Conservation (phyloP, 2,888 invertebrate genomes). For the Amaurobius ferox region DNA sequence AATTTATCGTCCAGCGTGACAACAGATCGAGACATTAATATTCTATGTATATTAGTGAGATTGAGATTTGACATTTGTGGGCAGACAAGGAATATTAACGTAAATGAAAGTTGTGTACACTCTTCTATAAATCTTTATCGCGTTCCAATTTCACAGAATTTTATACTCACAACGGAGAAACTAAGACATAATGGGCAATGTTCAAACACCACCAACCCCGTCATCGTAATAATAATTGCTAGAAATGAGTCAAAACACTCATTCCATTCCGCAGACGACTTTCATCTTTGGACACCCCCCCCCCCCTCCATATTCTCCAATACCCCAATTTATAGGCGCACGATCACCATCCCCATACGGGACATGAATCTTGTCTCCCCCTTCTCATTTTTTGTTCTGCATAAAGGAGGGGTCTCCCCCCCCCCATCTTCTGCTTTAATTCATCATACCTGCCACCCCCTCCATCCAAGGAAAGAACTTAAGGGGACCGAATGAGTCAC, state of each 20-base stretch:
- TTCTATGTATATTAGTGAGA: too few species aligned
- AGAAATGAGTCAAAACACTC: conserved; percentile 9
- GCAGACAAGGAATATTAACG: too few species aligned
- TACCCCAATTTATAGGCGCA: neutral
- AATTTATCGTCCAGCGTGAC: too few species aligned
- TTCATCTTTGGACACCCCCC: neutral
- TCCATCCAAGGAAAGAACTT: conserved; percentile 23
- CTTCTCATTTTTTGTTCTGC: conserved; percentile 12
- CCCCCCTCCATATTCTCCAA: neutral
- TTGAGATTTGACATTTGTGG: too few species aligned
- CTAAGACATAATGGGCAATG: too few species aligned
- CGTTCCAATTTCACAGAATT: too few species aligned
- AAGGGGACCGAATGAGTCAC: conserved; percentile 19
- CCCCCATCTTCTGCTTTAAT: conserved; percentile 30
- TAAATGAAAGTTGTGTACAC: too few species aligned
- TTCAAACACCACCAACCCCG: too few species aligned
- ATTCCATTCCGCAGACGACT: neutral
- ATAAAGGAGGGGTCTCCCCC: neutral
- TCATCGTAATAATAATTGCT: neutral
- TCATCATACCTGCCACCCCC: conserved; percentile 43
- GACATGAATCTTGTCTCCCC: conserved; percentile 18
- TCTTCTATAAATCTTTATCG: too few species aligned
- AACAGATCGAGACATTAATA: too few species aligned
- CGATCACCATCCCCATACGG: conserved; percentile 13
- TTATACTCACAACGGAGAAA: too few species aligned